phyloP scores from a whole-genome alignment of 2,797 vertebrate genomes.

The Balearica regulorum region DNA sequence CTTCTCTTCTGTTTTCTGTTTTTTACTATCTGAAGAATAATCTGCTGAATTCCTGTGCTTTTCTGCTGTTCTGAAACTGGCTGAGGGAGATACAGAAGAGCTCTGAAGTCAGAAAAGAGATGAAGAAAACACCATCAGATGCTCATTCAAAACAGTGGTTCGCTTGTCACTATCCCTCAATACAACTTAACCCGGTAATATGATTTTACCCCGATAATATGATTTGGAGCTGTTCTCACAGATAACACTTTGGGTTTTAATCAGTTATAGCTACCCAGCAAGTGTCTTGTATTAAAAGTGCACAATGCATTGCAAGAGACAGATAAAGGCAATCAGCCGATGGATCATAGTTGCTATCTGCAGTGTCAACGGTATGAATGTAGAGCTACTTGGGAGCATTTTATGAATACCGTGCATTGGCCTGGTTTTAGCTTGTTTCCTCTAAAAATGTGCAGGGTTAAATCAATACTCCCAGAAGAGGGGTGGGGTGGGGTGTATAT shows the following conservation, averaged over 20 bases:
- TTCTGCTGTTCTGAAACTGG: slow-evolving; percentile 90
- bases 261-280: background rate
- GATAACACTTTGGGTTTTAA: background rate
- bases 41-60: slow-evolving; percentile 91
- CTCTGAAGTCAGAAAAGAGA: slow-evolving; percentile 78
- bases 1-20: slow-evolving; percentile 94
- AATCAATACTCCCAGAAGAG: background rate
- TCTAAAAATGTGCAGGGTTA: background rate
- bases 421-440: background rate
- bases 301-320: background rate
- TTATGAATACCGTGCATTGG: background rate
- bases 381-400: background rate
- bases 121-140: background rate
- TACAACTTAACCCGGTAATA: background rate
- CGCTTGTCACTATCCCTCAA: background rate
- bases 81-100: slow-evolving; percentile 91
- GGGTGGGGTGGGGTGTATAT: background rate
- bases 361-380: background rate
- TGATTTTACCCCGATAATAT: background rate
- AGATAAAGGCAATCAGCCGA: background rate
- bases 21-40: slow-evolving; percentile 91
- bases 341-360: background rate
- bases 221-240: background rate
- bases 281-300: background rate
- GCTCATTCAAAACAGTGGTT: background rate